These are phyloP conservation scores for Lamproptera curius DNA, from an alignment of 2,888 invertebrate genomes.

Conservation along the genomic window DNA sequence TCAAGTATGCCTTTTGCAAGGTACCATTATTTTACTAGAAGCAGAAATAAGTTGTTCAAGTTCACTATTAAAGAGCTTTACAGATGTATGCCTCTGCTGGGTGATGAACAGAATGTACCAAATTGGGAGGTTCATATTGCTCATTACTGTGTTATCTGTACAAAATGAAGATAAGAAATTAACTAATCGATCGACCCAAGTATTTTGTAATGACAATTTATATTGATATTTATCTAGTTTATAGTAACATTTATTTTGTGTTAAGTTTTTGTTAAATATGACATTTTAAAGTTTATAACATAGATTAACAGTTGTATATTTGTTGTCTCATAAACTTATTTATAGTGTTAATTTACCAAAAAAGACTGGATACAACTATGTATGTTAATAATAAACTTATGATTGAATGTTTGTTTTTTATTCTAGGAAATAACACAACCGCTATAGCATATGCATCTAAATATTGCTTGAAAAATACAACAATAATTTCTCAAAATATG, in stretches of 20 bases:
- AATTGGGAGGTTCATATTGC: conserved; percentile 60
- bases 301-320: no score
- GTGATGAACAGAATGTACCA: conserved; percentile 52
- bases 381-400: background rate
- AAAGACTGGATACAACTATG: background rate
- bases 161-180: no score
- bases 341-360: no score
- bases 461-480: conserved; percentile 8
- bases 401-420: background rate
- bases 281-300: no score
- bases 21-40: conserved; percentile 41
- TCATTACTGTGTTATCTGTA: conserved; percentile 49
- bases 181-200: no score
- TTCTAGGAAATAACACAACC: conserved; percentile 6
- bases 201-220: no score
- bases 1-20: conserved; percentile 26
- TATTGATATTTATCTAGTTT: no score
- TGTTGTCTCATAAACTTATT: no score
- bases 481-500: no score
- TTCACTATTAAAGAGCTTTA: conserved; percentile 54
- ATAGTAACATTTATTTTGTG: no score
- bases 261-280: no score
- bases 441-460: background rate
- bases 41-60: conserved; percentile 36
- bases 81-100: conserved; percentile 62